Conservation (phyloP, 2,888 invertebrate genomes). For the Poecilobothrus nobilitatus region DNA sequence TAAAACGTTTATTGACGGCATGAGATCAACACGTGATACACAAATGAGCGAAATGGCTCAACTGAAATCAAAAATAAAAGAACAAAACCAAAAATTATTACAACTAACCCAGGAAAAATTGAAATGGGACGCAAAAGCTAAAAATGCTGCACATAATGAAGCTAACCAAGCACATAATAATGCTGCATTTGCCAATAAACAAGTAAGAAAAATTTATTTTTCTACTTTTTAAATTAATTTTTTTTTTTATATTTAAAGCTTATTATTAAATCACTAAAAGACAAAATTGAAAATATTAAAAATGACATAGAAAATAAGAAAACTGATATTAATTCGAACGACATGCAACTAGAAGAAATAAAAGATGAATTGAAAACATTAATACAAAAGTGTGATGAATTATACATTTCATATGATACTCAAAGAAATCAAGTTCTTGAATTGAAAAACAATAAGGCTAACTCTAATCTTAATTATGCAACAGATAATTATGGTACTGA, state of each 20-base stretch:
- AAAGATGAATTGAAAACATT: slow-evolving; percentile 58
- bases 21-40: slow-evolving; percentile 84
- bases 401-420: slow-evolving; percentile 61
- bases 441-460: slow-evolving; percentile 48
- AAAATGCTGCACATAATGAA: slow-evolving; percentile 38
- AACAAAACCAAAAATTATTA: slow-evolving; percentile 73
- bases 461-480: slow-evolving; percentile 44
- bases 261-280: slow-evolving; percentile 58
- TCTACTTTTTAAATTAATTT: slow-evolving; percentile 7
- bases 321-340: slow-evolving; percentile 72
- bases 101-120: slow-evolving; percentile 75
- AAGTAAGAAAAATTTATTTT: slow-evolving; percentile 27
- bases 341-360: slow-evolving; percentile 64
- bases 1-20: slow-evolving; percentile 92
- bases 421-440: slow-evolving; percentile 52
- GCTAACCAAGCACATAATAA: slow-evolving; percentile 50
- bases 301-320: slow-evolving; percentile 71
- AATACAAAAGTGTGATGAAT: slow-evolving; percentile 58
- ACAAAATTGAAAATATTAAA: slow-evolving; percentile 65
- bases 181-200: slow-evolving; percentile 58
- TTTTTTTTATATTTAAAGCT: slow-evolving; percentile 47
- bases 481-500: slow-evolving; percentile 46
- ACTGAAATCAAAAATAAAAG: slow-evolving; percentile 71
- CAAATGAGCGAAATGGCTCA: slow-evolving; percentile 81
- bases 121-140: slow-evolving; percentile 62